Evolutionary conservation across 2,797 vertebrate genomes (phyloP).

Genomic region (Austrolebias charrua): DNA sequence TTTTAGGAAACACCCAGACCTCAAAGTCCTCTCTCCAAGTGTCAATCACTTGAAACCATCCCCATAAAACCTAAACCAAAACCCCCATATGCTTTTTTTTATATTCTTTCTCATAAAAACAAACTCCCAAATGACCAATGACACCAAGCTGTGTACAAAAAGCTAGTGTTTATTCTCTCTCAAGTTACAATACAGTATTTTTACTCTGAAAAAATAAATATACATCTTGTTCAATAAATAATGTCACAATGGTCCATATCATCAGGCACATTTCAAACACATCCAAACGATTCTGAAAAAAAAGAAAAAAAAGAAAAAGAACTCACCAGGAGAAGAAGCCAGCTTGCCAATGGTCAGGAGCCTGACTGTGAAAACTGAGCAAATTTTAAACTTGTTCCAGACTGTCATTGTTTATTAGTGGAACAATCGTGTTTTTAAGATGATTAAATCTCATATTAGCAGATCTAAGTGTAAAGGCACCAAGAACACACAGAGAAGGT

Average conservation of each 20-base stretch:
- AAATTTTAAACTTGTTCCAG: too few species aligned
- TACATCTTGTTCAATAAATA: slow-evolving; percentile 84
- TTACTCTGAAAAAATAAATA: slow-evolving; percentile 80
- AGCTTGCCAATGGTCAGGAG: too few species aligned
- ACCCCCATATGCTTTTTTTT: slow-evolving; percentile 55
- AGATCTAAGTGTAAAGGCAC: too few species aligned
- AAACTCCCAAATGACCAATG: slow-evolving; percentile 68
- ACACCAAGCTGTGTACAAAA: slow-evolving; percentile 69
- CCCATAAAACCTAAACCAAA: slow-evolving; percentile 71
- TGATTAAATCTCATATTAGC: too few species aligned
- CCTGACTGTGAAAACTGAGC: too few species aligned
- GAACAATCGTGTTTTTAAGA: too few species aligned
- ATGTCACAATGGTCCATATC: slow-evolving; percentile 61
- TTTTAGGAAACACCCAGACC: slow-evolving; percentile 59
- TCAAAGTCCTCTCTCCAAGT: slow-evolving; percentile 63
- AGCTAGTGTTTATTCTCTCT: slow-evolving; percentile 76
- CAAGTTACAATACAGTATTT: slow-evolving; percentile 71
- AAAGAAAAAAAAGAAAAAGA: too few species aligned
- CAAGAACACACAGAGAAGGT: too few species aligned
- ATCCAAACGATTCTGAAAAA: slow-evolving; percentile 39
- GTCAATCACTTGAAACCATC: slow-evolving; percentile 70
- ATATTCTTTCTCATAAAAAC: slow-evolving; percentile 36
- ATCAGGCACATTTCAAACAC: slow-evolving; percentile 55
- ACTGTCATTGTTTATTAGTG: too few species aligned
- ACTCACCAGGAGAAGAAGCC: not conserved